Evolutionary conservation across 2,113 vertebrate species (phyloP).

Genomic region (Centropristis striata): DNA sequence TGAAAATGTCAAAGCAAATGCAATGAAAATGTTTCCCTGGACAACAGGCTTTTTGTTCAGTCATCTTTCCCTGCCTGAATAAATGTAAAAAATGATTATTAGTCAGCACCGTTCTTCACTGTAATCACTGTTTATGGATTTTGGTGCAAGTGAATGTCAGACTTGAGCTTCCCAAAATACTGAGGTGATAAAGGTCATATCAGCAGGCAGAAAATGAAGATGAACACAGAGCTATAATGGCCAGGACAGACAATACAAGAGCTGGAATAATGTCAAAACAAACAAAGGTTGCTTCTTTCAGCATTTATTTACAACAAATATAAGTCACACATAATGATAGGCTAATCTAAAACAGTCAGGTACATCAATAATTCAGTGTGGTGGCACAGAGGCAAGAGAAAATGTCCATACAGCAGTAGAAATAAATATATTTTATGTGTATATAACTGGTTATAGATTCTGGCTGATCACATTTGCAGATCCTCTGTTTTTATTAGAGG

Average conservation of each 20-base stretch:
- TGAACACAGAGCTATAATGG: not conserved
- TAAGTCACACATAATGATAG: constrained; percentile 3
- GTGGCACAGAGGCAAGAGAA: constrained; percentile 15
- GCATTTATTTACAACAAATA: constrained; percentile 68
- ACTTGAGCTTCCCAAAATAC: constrained; percentile 16
- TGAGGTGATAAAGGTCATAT: constrained; percentile 22
- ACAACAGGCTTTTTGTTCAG: not conserved
- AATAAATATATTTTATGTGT: not conserved
- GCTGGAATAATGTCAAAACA: not conserved
- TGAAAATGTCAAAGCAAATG: not conserved
- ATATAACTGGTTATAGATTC: not conserved
- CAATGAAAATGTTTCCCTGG: not conserved
- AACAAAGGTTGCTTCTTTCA: constrained; percentile 13
- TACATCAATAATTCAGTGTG: constrained; percentile 16
- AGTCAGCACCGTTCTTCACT: not conserved
- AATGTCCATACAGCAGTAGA: constrained; percentile 14
- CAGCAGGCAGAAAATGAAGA: constrained; percentile 5
- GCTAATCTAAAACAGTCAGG: not conserved
- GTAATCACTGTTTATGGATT: constrained; percentile 40
- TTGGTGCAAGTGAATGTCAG: constrained; percentile 26
- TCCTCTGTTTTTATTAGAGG: not conserved
- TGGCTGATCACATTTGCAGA: not conserved
- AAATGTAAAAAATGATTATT: constrained; percentile 22
- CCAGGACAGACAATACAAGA: not conserved
- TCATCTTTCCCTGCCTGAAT: not conserved